Evolutionary conservation across 1,140 invertebrate species (phyloP).

Genomic region (Diorhabda elongata): DNA sequence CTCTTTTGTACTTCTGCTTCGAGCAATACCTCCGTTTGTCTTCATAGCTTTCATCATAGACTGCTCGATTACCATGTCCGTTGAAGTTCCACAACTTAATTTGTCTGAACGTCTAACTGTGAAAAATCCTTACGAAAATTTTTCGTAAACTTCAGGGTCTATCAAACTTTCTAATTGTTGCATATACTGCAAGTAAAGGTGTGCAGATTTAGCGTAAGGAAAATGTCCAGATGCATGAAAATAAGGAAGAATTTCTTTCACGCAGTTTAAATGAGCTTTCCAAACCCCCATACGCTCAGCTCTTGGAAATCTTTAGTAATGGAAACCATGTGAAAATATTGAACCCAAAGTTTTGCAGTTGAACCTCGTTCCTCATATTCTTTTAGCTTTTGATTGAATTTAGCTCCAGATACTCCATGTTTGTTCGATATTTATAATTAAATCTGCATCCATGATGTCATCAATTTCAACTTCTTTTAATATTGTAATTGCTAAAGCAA

Average conservation of each 20-base stretch:
- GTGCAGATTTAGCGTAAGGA: constrained; percentile 30
- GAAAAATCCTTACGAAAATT: constrained; percentile 28
- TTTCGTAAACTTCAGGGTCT: constrained; percentile 30
- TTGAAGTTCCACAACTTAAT: constrained; percentile 14
- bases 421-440: neutral
- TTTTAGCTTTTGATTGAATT: neutral
- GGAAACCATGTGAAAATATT: constrained; percentile 24
- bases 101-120: constrained; percentile 30
- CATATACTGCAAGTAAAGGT: constrained; percentile 48
- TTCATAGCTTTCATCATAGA: constrained; percentile 46
- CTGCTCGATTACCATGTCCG: constrained; percentile 35
- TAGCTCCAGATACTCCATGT: neutral
- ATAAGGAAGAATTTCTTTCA: constrained; percentile 41
- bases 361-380: neutral
- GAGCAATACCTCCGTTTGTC: constrained; percentile 42
- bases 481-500: neutral
- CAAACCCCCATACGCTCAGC: constrained; percentile 46
- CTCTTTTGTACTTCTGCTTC: constrained; percentile 41
- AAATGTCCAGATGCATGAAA: constrained; percentile 37
- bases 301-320: constrained; percentile 39
- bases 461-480: neutral
- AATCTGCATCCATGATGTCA: neutral
- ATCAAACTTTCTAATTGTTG: constrained; percentile 32
- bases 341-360: constrained; percentile 1
- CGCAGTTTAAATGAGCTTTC: constrained; percentile 42